Evolutionary conservation across 2,113 vertebrate genomes (phyloP), one percentile per base, ranked within the genome.

Genomic region (Salminus brasiliensis): DNA sequence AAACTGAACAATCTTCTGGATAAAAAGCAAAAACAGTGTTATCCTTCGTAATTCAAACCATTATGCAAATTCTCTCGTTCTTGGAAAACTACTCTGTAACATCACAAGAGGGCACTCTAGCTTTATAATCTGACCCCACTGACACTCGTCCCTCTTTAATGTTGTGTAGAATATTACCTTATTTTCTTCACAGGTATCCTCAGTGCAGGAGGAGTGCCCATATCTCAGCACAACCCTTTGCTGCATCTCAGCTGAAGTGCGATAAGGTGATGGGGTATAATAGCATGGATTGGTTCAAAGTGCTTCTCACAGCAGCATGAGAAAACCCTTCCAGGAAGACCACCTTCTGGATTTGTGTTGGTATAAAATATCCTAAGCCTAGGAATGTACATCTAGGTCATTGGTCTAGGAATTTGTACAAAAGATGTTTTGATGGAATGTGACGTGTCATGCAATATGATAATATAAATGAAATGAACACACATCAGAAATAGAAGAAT

Each of bases 101-200:
- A 59, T 62, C 76, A 78, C 76, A 49, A 78, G 76, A 78, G 76
- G 76, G 76, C 67, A 36, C 52, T 60, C 36, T 21, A 45, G 66
- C 32, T 27, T 29, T 21, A 55, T 27, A 67, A 41, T 75, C 43
- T 55, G 15, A 36, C 10, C 41, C 16, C 2, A 1, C 65, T 47
- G 27, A 57, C 21, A 15, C 34, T 30, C 25, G 25, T 49, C 63
- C 57, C 60, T 53, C 18, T 53, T 25, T 55, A n/a, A 29, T 59
- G 62, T 12, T 65, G 7, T 27, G n/a, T 66, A 12, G n/a, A 36
- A 39, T 30, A 34, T 52, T 49, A 25, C n/a, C 55, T 30, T 25
- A 68, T 49, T 12, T 45, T 65, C 43, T 36, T 47, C 32, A 4
- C 52, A 53, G 62, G 45, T 12, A 5, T 79, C 34, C n/a, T 23